phyloP scores from a whole-genome alignment of 2,797 vertebrate genomes.

The Pogonophryne albipinna region DNA sequence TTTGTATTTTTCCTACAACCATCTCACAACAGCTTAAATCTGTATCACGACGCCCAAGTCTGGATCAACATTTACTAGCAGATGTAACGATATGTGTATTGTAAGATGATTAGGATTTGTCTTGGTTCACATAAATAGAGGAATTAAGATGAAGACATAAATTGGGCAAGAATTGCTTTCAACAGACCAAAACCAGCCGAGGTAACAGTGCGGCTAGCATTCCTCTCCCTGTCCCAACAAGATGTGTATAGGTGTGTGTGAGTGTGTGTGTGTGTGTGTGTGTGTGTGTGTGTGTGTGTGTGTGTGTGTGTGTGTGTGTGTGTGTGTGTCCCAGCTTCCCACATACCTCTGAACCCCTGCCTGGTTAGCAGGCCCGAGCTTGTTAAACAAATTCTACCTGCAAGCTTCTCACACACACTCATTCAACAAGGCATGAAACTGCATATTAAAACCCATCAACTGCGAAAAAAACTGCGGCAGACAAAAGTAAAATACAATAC shows the following conservation, averaged over 20 bases:
- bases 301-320: conserved; percentile 47
- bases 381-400: conserved; percentile 68
- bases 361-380: conserved; percentile 74
- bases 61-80: not conserved
- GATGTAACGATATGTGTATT: conserved; percentile 18
- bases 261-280: conserved; percentile 48
- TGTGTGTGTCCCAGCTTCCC: conserved; percentile 56
- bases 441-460: conserved; percentile 58
- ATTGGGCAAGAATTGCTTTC: conserved; percentile 59
- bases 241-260: conserved; percentile 56
- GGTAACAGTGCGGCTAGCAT: conserved; percentile 72
- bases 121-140: conserved; percentile 38
- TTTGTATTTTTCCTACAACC: not conserved
- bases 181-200: conserved; percentile 56
- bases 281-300: conserved; percentile 46
- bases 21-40: not conserved
- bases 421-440: conserved; percentile 51
- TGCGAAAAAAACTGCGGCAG: conserved; percentile 20
- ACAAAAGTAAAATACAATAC: conserved; percentile 23
- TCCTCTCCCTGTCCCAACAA: conserved; percentile 82
- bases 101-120: conserved; percentile 22
- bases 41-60: not conserved
- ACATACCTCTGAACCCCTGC: conserved; percentile 73
- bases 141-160: conserved; percentile 62
- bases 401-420: conserved; percentile 66